phyloP scores from a whole-genome alignment of 2,888 invertebrate genomes.

The Neoaliturus tenellus region DNA sequence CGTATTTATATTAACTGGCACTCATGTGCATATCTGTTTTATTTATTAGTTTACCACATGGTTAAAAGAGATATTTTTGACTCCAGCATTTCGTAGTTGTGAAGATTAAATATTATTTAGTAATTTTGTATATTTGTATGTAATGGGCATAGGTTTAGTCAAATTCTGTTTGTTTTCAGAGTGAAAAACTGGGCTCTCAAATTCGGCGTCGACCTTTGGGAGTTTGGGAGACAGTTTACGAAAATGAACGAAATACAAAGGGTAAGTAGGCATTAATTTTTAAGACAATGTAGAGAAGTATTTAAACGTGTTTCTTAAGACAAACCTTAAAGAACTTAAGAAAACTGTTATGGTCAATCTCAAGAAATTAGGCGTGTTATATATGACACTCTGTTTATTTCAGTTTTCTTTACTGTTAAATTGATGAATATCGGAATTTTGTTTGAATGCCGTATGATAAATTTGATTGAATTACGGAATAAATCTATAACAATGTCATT shows the following conservation, averaged over 20 bases:
- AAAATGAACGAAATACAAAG: conserved; percentile 92
- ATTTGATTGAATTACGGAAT: no score
- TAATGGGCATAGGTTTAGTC: no score
- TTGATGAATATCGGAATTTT: no score
- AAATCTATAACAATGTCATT: no score
- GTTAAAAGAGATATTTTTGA: no score
- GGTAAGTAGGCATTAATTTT: no score
- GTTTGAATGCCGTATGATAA: no score
- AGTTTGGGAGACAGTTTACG: conserved; percentile 90
- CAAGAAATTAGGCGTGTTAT: no score
- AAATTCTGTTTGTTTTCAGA: conserved; percentile 78
- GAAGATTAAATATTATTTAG: conserved; percentile 3
- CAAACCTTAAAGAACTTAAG: no score
- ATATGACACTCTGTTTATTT: neutral
- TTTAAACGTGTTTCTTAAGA: no score
- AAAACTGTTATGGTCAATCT: no score
- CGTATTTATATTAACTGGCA: conserved; percentile 32
- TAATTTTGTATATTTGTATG: neutral
- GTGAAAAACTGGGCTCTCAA: conserved; percentile 95
- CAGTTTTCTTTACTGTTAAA: conserved; percentile 70
- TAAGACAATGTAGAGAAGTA: no score
- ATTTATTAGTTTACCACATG: neutral
- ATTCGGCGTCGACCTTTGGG: conserved; percentile 94
- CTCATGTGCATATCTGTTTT: neutral
- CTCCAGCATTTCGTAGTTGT: neutral